Percentiles rank a stretch among this genome's conserved stretches.
Conservation (phyloP, 2,113 vertebrate genomes). For the Globicephala melas region DNA sequence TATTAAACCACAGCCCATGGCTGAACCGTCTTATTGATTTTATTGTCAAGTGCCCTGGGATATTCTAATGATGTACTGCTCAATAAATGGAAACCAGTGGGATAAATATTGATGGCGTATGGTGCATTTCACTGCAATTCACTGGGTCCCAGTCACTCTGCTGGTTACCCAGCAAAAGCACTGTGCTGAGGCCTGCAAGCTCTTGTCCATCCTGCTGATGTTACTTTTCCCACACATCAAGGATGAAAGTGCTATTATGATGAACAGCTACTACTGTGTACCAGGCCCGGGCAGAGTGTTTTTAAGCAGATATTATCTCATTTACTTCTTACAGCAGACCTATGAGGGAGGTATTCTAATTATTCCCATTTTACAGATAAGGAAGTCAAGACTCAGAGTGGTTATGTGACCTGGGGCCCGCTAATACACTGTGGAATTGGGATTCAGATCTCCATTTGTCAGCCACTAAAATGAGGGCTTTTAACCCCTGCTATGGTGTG, state of each 20-base stretch:
- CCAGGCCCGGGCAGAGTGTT: neutral
- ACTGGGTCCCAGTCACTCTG: conserved; percentile 12
- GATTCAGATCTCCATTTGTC: neutral
- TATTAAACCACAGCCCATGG: conserved; percentile 69
- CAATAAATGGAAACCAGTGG: conserved; percentile 59
- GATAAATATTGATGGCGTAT: conserved; percentile 59
- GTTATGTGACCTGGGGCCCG: neutral
- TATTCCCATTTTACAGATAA: neutral
- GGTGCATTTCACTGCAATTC: conserved; percentile 22
- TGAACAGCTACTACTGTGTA: neutral
- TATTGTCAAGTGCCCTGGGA: conserved; percentile 63
- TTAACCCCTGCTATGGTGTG: neutral
- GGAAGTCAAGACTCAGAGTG: neutral
- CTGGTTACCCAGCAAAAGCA: neutral
- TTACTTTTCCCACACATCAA: neutral
- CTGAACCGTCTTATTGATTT: conserved; percentile 71
- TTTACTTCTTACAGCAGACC: neutral
- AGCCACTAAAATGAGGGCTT: neutral
- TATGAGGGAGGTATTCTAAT: neutral
- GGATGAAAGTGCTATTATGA: neutral
- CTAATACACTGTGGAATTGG: neutral
- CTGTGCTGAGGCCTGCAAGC: neutral
- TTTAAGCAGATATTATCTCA: neutral
- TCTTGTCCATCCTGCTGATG: neutral
- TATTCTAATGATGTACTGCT: conserved; percentile 73